Conservation (phyloP, 2,797 vertebrate genomes). For the Rousettus madagascariensis region DNA sequence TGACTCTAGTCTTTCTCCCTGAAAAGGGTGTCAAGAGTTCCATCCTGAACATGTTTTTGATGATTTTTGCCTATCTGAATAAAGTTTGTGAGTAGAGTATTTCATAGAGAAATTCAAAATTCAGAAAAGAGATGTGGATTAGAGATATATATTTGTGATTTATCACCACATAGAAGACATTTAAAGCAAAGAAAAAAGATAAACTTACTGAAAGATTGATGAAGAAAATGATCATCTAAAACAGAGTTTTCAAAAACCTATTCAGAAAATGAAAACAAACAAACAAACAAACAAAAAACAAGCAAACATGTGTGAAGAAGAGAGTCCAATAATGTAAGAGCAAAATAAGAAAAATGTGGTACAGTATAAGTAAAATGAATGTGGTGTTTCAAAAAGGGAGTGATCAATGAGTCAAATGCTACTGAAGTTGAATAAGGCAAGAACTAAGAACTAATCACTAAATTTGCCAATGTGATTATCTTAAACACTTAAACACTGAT, state of each 20-base stretch:
- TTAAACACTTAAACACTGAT: no score
- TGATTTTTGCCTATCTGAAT: not conserved
- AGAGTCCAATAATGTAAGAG: not conserved
- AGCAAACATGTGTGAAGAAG: not conserved
- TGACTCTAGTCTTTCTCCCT: not conserved
- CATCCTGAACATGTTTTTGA: not conserved
- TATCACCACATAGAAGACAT: not conserved
- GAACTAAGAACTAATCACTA: no score
- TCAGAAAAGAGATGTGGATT: not conserved
- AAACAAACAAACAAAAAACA: not conserved
- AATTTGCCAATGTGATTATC: no score
- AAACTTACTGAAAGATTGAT: not conserved
- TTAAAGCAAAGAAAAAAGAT: not conserved
- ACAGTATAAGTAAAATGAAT: not conserved
- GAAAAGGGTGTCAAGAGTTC: not conserved
- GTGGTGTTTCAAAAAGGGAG: not conserved
- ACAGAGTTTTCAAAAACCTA: not conserved
- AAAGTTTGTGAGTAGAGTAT: not conserved
- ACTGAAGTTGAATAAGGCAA: no score
- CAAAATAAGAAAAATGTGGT: not conserved
- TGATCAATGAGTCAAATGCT: not conserved
- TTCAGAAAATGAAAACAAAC: not conserved
- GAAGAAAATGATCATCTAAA: not conserved
- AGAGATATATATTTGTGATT: not conserved
- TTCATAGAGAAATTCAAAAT: not conserved